These are phyloP conservation scores for Porites australiensis DNA, from an alignment of 64 coral and sea anemone genomes.

Conservation along the genomic window DNA sequence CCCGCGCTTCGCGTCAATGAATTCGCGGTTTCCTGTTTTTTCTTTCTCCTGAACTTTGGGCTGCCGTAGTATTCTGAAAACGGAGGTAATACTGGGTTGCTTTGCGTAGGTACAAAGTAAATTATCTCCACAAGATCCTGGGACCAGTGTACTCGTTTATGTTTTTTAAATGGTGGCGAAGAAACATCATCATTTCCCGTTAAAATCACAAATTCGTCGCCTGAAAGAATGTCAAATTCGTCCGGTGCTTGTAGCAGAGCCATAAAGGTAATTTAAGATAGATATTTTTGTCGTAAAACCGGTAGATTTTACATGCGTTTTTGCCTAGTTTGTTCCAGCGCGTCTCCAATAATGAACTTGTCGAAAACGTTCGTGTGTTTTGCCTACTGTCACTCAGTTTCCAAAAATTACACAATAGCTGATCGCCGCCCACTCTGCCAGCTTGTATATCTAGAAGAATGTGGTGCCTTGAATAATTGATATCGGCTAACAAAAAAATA, in stretches of 20 bases:
- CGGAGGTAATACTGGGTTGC: constrained; percentile 12
- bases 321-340: neutral
- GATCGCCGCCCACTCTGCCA: neutral
- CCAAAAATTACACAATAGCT: constrained; percentile 10
- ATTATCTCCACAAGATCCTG: constrained; percentile 42
- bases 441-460: constrained; percentile 25
- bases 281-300: neutral
- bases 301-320: neutral
- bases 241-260: constrained; percentile 11
- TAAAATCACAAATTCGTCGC: constrained; percentile 39
- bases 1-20: constrained; percentile 26
- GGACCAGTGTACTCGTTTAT: constrained; percentile 46
- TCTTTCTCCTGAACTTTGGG: neutral
- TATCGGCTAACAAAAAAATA: neutral
- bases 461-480: constrained; percentile 21
- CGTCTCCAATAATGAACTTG: neutral
- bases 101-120: constrained; percentile 54
- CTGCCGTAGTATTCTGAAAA: constrained; percentile 10
- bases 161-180: constrained; percentile 34
- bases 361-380: neutral
- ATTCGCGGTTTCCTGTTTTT: constrained; percentile 3
- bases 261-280: neutral
- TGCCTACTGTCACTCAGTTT: constrained; percentile 13
- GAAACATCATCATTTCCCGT: neutral
- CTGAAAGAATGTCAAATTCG: constrained; percentile 39